These are phyloP conservation scores for Eulemur mongoz DNA, from an alignment of 2,797 vertebrate species.

Conservation along the genomic window DNA sequence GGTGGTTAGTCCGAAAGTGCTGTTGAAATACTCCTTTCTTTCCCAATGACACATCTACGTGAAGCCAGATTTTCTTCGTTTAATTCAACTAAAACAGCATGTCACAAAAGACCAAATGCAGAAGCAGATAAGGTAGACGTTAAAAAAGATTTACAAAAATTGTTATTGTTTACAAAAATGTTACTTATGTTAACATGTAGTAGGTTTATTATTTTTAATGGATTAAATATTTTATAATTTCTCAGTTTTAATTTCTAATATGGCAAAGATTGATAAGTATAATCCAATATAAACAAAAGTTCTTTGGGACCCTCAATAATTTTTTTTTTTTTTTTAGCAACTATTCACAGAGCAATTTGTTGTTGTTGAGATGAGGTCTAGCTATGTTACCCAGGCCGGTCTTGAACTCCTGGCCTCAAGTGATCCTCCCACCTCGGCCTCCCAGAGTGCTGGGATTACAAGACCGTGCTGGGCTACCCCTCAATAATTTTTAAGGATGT, in stretches of 20 bases:
- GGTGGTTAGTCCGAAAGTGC: background rate
- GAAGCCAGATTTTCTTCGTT: background rate
- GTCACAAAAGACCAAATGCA: background rate
- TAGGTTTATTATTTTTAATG: background rate
- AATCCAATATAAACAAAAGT: background rate
- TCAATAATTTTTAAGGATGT: background rate
- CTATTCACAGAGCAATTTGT: background rate
- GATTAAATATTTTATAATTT: background rate
- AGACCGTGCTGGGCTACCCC: background rate
- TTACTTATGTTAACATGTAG: background rate
- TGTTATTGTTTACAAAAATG: background rate
- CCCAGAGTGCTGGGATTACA: background rate
- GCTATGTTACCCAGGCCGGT: background rate
- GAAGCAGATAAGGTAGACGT: background rate
- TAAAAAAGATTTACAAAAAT: background rate
- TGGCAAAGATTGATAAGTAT: background rate
- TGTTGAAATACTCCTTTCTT: background rate
- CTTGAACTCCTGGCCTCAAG: background rate
- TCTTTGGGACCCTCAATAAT: background rate
- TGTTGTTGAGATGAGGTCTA: background rate
- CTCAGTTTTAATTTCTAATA: background rate
- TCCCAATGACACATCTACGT: background rate
- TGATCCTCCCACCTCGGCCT: background rate
- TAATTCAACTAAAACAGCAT: background rate
- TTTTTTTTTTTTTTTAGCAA: background rate